Conservation (phyloP, 2,797 vertebrate genomes). For the Echiichthys vipera region DNA sequence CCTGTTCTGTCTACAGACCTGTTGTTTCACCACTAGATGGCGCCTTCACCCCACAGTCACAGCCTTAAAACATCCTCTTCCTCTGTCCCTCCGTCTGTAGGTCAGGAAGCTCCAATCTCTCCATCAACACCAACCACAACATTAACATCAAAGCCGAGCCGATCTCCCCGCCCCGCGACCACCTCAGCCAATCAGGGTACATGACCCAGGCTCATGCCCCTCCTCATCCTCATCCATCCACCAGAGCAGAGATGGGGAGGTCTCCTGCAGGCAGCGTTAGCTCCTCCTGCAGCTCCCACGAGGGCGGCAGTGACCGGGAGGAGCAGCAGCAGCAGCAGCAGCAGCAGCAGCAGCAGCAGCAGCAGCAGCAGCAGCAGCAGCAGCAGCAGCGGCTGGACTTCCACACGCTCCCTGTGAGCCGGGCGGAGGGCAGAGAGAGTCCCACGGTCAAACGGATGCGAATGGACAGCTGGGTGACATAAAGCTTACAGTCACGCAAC, state of each 20-base stretch:
- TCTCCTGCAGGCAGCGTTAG: conserved; percentile 94
- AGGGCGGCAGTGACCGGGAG: conserved; percentile 93
- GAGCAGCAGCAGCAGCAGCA: conserved; percentile 85
- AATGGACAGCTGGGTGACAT: conserved; percentile 96
- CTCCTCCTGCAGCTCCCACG: conserved; percentile 96
- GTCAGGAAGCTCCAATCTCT: conserved; percentile 87
- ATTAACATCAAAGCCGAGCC: conserved; percentile 96
- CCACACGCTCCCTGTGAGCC: conserved; percentile 82
- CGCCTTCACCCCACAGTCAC: not conserved
- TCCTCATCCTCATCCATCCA: conserved; percentile 56
- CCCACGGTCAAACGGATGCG: conserved; percentile 93
- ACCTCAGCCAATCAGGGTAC: conserved; percentile 88
- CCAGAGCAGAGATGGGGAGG: conserved; percentile 88
- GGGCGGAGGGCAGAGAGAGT: conserved; percentile 86
- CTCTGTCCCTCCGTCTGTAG: conserved; percentile 68
- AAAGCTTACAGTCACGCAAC: conserved; percentile 58
- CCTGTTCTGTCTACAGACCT: not conserved
- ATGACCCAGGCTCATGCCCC: conserved; percentile 74
- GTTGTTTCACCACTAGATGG: conserved; percentile 41
- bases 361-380: conserved; percentile 91
- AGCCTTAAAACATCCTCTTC: not conserved
- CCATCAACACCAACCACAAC: conserved; percentile 91
- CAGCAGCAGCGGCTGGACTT: conserved; percentile 84
- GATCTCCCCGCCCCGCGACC: conserved; percentile 92
- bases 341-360: conserved; percentile 82